Conservation (phyloP, 2,888 invertebrate genomes). For the Diachrysia chrysitis region DNA sequence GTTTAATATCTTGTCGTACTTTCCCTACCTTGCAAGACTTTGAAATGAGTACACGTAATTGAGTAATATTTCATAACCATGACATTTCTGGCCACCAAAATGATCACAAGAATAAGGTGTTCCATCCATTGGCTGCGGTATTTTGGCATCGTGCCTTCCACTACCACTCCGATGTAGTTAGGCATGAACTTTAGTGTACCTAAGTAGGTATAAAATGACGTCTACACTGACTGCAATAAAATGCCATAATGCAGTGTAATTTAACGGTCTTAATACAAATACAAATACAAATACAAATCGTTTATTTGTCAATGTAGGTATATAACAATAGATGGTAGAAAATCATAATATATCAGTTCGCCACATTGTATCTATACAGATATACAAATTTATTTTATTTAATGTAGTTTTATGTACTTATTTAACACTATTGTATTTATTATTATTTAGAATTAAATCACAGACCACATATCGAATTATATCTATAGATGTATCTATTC, state of each 20-base stretch:
- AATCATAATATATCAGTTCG: too few species aligned
- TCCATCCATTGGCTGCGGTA: constrained; percentile 19
- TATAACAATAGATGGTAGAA: too few species aligned
- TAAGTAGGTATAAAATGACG: constrained; percentile 11
- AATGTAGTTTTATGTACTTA: too few species aligned
- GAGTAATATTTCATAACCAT: constrained; percentile 9
- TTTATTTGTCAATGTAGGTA: too few species aligned
- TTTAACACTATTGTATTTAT: too few species aligned
- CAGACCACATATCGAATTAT: too few species aligned
- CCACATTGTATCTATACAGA: too few species aligned
- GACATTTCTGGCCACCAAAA: constrained; percentile 2
- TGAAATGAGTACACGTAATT: background rate
- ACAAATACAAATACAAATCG: too few species aligned
- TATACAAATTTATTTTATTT: too few species aligned
- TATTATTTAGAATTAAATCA: too few species aligned
- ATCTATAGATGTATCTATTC: too few species aligned
- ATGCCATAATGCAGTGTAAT: constrained; percentile 30
- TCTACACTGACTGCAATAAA: constrained; percentile 27
- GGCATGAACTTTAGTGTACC: too few species aligned
- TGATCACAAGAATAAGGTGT: constrained; percentile 31
- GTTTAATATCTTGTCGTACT: background rate
- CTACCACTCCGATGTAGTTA: constrained; percentile 30
- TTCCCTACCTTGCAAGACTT: background rate
- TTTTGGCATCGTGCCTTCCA: constrained; percentile 47
- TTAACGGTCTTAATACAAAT: constrained; percentile 6